phyloP scores from a whole-genome alignment of 2,888 invertebrate species.

The Mylabris sibirica region DNA sequence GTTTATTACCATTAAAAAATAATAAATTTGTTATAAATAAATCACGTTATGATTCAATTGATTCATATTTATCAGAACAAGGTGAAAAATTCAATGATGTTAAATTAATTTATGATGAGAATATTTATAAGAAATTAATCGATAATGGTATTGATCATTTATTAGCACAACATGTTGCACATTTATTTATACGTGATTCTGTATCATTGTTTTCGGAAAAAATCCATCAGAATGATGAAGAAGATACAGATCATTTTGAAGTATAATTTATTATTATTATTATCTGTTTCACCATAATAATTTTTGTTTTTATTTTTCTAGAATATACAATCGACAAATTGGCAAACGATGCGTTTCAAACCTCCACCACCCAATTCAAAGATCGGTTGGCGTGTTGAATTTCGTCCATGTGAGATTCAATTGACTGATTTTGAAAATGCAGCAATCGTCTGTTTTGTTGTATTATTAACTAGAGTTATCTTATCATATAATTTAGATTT shows the following conservation, averaged over 20 bases:
- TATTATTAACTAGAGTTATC: slow-evolving; percentile 94
- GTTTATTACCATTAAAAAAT: slow-evolving; percentile 73
- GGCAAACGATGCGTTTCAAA: slow-evolving; percentile 99
- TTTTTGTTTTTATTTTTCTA: slow-evolving; percentile 57
- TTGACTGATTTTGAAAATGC: slow-evolving; percentile 99
- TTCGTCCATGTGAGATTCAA: slow-evolving; percentile 97
- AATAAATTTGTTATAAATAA: slow-evolving; percentile 88
- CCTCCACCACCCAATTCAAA: slow-evolving; percentile 95
- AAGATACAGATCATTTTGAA: slow-evolving; percentile 99
- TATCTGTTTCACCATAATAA: background rate
- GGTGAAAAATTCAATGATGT: slow-evolving; percentile 96
- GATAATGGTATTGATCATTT: slow-evolving; percentile 92
- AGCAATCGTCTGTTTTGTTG: slow-evolving; percentile 97
- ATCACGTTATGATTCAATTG: slow-evolving; percentile 97
- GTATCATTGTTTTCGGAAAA: slow-evolving; percentile 95
- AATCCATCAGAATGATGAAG: slow-evolving; percentile 89
- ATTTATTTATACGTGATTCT: slow-evolving; percentile 97
- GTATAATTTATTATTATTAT: slow-evolving; percentile 61
- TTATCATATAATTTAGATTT: slow-evolving; percentile 95
- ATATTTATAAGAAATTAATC: slow-evolving; percentile 81
- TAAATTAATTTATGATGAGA: slow-evolving; percentile 83
- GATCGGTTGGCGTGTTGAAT: slow-evolving; percentile 99
- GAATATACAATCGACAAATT: slow-evolving; percentile 99
- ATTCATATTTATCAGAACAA: slow-evolving; percentile 91
- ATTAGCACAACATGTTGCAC: slow-evolving; percentile 94